These are phyloP conservation scores for Acrocyrtus sp. DNA, from an alignment of 2,888 invertebrate species.

Conservation along the genomic window DNA sequence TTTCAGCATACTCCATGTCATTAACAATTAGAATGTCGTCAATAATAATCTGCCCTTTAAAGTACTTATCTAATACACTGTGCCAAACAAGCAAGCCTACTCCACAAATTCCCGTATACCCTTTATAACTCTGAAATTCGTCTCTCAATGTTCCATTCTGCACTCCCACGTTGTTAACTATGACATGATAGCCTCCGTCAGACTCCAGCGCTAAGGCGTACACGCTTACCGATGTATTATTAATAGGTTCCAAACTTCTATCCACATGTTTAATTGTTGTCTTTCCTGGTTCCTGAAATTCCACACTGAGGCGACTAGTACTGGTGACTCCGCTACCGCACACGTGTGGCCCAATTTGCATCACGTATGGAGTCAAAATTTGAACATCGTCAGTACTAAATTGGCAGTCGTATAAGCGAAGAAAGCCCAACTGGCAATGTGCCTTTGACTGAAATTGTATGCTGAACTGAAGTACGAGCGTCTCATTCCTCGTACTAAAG, in stretches of 20 bases:
- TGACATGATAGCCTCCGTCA: slow-evolving; percentile 32
- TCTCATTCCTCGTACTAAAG: slow-evolving; percentile 39
- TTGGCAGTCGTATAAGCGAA: slow-evolving; percentile 45
- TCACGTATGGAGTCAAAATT: slow-evolving; percentile 34
- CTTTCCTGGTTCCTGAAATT: slow-evolving; percentile 40
- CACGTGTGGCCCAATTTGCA: slow-evolving; percentile 46
- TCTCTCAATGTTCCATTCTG: slow-evolving; percentile 43
- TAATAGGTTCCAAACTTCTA: slow-evolving; percentile 26
- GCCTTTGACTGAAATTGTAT: slow-evolving; percentile 43
- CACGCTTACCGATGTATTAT: slow-evolving; percentile 26
- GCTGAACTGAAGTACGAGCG: slow-evolving; percentile 41
- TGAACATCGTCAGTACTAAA: slow-evolving; percentile 39
- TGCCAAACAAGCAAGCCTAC: slow-evolving; percentile 43
- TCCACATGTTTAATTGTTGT: slow-evolving; percentile 24
- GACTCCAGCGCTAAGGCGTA: slow-evolving; percentile 32
- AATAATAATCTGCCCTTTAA: slow-evolving; percentile 47
- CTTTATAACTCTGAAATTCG: slow-evolving; percentile 37
- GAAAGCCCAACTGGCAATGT: slow-evolving; percentile 37
- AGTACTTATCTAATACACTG: slow-evolving; percentile 45
- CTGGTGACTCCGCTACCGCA: slow-evolving; percentile 12
- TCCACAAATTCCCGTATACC: slow-evolving; percentile 37
- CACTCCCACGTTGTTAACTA: slow-evolving; percentile 15
- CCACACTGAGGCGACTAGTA: slow-evolving; percentile 10
- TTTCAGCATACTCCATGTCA: slow-evolving; percentile 29
- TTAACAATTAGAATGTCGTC: slow-evolving; percentile 43